Evolutionary conservation across 2,888 invertebrate genomes (phyloP).

Genomic region (Chrysodeixis includens): DNA sequence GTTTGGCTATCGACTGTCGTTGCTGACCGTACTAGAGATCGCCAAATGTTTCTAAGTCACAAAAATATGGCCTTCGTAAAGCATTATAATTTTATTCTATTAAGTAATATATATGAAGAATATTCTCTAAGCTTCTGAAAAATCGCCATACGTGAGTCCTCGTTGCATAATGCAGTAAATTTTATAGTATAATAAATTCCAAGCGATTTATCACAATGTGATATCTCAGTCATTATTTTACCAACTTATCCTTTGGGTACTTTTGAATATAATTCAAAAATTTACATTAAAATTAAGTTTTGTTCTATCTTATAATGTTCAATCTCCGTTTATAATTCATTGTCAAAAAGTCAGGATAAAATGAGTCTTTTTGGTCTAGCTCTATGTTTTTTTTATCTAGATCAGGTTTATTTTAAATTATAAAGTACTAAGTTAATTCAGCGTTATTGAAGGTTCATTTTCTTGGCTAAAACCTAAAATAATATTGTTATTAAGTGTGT

Average conservation of each 20-base stretch:
- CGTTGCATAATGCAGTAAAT: slow-evolving; percentile 52
- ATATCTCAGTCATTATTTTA: slow-evolving; percentile 39
- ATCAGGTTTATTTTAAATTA: neutral
- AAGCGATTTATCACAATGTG: slow-evolving; percentile 32
- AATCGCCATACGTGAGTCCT: slow-evolving; percentile 46
- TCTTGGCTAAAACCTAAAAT: neutral
- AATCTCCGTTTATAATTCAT: neutral
- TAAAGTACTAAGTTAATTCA: neutral
- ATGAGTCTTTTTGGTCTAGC: neutral
- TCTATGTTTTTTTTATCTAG: neutral
- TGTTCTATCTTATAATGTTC: neutral
- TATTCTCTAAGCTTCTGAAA: slow-evolving; percentile 44
- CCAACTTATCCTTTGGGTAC: slow-evolving; percentile 8
- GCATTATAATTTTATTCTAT: slow-evolving; percentile 37
- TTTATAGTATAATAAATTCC: slow-evolving; percentile 40
- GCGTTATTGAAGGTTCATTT: neutral
- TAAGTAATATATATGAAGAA: slow-evolving; percentile 43
- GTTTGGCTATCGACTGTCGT: no score
- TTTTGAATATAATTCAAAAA: neutral
- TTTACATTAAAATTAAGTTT: neutral
- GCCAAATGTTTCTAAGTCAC: slow-evolving; percentile 7
- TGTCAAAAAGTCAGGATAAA: slow-evolving; percentile 1
- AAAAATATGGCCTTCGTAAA: neutral
- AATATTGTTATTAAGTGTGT: slow-evolving; percentile 70
- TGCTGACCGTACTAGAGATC: slow-evolving; percentile 16